Base-by-base conservation (phyloP, 2,113 vertebrate species). In the Zosterops pallidus region DNA sequence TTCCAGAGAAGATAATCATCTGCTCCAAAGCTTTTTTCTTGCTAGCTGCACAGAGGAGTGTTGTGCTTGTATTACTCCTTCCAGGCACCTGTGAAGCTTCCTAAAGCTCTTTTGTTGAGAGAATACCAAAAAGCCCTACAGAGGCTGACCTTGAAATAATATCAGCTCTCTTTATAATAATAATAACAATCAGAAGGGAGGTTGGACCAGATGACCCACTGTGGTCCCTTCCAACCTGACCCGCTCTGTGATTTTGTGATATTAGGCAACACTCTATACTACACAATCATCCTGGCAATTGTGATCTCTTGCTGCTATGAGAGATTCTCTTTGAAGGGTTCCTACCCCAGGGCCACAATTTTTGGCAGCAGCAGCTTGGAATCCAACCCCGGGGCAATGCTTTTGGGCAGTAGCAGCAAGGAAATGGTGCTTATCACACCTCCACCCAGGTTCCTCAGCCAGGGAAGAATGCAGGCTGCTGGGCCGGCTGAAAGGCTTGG, bases 401-500 rank as follows among this genome's bases (percentile, higher is more conserved):
- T 47, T 44, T 50, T 2, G 14, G 78, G 85, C 37, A 57, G 69
- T 70, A 71, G 71, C 70, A 64, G 69, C 53, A 47, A 79, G 89
- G 9, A 75, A 83, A 85, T 14, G 17, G 47, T 22, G 14, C 77
- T 83, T n/a, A 7, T 70, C 91, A 91, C 92, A 92, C 95, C 95
- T 96, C 72, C 42, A 71, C 72, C 46, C 2, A 1, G 24, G 79
- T 69, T 96, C 77, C 87, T 76, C 74, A 39, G 82, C 52, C 47
- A 68, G 60, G 31, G 70, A 94, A 94, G 84, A 95, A 96, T 80
- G 86, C 3, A 9, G 63, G 86, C 89, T 49, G 89, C 72, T 57
- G 16, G 0, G 18, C 14, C 0, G 24, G 50, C 82, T 88, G 81
- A 84, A 83, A 77, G 77, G 93, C 97, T 98, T 97, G 96, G 98